Evolutionary conservation across 2,888 invertebrate genomes (phyloP).

Genomic region (Tiliacea aurago): DNA sequence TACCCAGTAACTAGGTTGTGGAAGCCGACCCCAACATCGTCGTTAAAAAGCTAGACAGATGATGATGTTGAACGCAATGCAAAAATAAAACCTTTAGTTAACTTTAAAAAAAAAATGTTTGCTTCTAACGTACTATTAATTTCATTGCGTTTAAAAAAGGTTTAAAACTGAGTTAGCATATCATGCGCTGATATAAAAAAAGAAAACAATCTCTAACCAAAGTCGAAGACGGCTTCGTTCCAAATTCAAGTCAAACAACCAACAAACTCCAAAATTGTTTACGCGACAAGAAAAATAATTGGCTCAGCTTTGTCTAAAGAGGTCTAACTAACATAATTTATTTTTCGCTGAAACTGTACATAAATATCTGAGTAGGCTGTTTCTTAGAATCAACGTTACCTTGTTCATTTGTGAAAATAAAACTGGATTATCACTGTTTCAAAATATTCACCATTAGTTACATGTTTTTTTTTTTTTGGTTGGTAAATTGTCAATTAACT

Average conservation of each 20-base stretch:
- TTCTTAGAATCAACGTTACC: slow-evolving; percentile 8
- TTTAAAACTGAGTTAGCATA: not conserved
- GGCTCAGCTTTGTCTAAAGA: slow-evolving; percentile 20
- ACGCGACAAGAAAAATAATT: slow-evolving; percentile 42
- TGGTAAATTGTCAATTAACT: too few relatives aligned
- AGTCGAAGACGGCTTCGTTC: slow-evolving; percentile 17
- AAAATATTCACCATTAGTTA: not conserved
- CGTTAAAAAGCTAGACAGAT: not conserved
- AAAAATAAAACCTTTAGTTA: not conserved
- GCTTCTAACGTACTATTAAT: not conserved
- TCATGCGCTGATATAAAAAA: not conserved
- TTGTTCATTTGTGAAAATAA: slow-evolving; percentile 9
- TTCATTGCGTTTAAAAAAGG: not conserved
- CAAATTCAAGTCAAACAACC: slow-evolving; percentile 28
- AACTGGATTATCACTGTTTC: not conserved
- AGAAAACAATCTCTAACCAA: not conserved
- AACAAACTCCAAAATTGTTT: slow-evolving; percentile 31
- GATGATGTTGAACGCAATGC: not conserved
- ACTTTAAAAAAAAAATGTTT: not conserved
- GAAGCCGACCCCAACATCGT: not conserved
- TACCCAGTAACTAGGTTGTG: not conserved
- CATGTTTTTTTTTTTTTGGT: too few relatives aligned
- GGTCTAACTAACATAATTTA: slow-evolving; percentile 14
- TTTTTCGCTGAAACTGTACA: slow-evolving; percentile 17
- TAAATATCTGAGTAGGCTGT: slow-evolving; percentile 3